Evolutionary conservation across 2,113 vertebrate species (phyloP).

Genomic region (Scomber scombrus): DNA sequence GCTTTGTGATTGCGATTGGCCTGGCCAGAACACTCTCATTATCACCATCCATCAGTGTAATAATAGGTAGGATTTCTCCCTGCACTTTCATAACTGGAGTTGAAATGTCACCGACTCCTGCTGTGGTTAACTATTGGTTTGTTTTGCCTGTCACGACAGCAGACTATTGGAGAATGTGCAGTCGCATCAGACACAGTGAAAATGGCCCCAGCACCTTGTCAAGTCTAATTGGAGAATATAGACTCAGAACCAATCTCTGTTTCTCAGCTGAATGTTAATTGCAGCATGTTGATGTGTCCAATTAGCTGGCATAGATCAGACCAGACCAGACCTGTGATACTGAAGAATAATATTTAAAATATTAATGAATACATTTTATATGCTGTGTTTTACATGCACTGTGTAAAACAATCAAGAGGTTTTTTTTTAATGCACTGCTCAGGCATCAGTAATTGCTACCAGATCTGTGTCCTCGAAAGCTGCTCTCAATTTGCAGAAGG

Average conservation of each 20-base stretch:
- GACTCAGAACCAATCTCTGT: constrained; percentile 15
- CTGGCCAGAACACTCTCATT: constrained; percentile 26
- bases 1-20: constrained; percentile 20
- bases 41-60: constrained; percentile 50
- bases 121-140: constrained; percentile 39
- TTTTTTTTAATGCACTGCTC: constrained; percentile 35
- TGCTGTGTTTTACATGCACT: constrained; percentile 42
- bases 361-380: constrained; percentile 53
- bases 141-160: constrained; percentile 55
- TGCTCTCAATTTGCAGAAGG: constrained; percentile 66
- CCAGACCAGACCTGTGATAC: constrained; percentile 10
- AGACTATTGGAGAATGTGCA: constrained; percentile 43
- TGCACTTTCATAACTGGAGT: constrained; percentile 25
- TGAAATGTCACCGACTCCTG: constrained; percentile 28
- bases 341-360: constrained; percentile 54
- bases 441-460: constrained; percentile 73
- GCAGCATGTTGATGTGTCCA: constrained; percentile 23
- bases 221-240: constrained; percentile 32
- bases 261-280: constrained; percentile 21
- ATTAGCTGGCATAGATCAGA: constrained; percentile 18
- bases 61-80: constrained; percentile 25
- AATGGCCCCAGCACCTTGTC: constrained; percentile 25
- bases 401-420: constrained; percentile 31
- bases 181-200: constrained; percentile 27
- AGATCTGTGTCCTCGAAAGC: constrained; percentile 75